Evolutionary conservation across 2,797 vertebrate genomes (phyloP), one percentile per base, ranked within the genome.

Genomic region (Gobio occitaniae): DNA sequence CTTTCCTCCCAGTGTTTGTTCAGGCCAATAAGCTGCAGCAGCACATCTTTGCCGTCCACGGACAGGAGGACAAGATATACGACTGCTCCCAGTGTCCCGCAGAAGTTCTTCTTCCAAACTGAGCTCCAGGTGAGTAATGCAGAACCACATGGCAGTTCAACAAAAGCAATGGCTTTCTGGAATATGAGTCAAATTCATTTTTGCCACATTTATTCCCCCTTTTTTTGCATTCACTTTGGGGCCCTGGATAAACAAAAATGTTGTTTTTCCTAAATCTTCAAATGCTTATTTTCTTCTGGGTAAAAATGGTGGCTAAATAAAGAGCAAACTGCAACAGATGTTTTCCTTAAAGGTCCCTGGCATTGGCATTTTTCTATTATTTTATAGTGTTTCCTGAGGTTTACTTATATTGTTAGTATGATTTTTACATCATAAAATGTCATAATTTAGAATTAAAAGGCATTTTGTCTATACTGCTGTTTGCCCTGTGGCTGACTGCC

Each of bases 61-160:
- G 98, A 86, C 98, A 99, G 90, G 98, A 99, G 89, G 98, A 99
- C 93, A 99, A 99, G 93, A 99, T 99, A 95, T 99, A 99, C 19
- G 98, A 99, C 95, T 99, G 98, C 90, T 97, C 97, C 11, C 98
- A 99, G 94, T 99, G 98, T 92, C 98, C n/a, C 98, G 0, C 98
- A 99, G 95, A 99, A 99, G 96, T 99, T 99, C 96, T 99, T 99
- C 95, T 99, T 99, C 91, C 98, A 99, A 95, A 99, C 98, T 25
- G 98, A 99, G 93, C 96, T 99, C 94, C 98, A 99, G 97, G 98
- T 99, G 94, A 87, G 94, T 91, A 44, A 78, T 36, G 65, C 54
- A 70, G 6, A 65, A 65, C 6, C 19, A 63, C 13, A 50, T 6
- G 25, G 8, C 52, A 48, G 15, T 50, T 59, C 7, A 41, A 72